These are phyloP conservation scores for Phrixothrix hirtus DNA, from an alignment of 2,888 invertebrate species.

Conservation along the genomic window DNA sequence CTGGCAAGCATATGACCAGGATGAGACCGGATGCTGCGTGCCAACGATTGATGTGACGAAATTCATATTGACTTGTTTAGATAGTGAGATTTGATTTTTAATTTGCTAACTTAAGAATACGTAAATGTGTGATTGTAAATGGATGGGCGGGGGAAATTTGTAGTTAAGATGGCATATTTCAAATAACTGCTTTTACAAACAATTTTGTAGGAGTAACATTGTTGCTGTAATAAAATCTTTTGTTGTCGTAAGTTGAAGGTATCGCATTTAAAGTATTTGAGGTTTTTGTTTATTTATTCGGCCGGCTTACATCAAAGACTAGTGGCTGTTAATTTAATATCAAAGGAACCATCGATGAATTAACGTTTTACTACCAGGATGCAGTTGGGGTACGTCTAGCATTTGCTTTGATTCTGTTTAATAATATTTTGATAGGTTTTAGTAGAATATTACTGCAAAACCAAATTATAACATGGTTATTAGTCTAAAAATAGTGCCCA, in stretches of 20 bases:
- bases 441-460: no score
- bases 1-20: constrained; percentile 51
- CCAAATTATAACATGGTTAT: no score
- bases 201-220: not conserved
- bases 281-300: constrained; percentile 51
- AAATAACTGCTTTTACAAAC: no score
- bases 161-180: no score
- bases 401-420: constrained; percentile 48
- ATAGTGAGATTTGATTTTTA: constrained; percentile 29
- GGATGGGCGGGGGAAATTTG: not conserved
- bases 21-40: constrained; percentile 50
- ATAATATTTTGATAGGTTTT: constrained; percentile 54
- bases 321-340: constrained; percentile 54
- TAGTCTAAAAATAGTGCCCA: no score
- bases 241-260: constrained; percentile 52
- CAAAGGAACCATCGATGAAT: constrained; percentile 57
- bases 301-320: constrained; percentile 53
- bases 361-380: constrained; percentile 55
- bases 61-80: constrained; percentile 45
- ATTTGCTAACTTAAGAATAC: constrained; percentile 11
- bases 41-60: constrained; percentile 51
- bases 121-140: no score
- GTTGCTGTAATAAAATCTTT: constrained; percentile 44
- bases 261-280: constrained; percentile 41
- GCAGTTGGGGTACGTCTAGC: constrained; percentile 53